Conservation (phyloP, 2,888 invertebrate species). For the Seira sanloemensis region DNA sequence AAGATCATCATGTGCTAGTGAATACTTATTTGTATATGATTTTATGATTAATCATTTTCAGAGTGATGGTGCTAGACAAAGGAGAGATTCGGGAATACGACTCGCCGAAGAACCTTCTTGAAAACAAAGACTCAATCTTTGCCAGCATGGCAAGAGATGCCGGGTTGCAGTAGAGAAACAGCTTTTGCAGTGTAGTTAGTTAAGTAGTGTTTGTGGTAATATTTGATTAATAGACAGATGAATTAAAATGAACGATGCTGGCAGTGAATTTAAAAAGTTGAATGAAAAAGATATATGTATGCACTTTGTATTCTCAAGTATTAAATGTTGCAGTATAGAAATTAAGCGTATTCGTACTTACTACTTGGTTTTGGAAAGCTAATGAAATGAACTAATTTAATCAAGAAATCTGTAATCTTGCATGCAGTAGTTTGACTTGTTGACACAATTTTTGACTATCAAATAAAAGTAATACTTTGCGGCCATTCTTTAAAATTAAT, state of each 20-base stretch:
- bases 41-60: neutral
- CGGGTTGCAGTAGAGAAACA: constrained; percentile 74
- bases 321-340: neutral
- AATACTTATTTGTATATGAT: neutral
- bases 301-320: neutral
- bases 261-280: no score
- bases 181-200: neutral
- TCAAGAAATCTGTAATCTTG: no score
- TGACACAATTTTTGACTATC: no score
- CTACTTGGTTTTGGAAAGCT: no score
- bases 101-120: constrained; percentile 75
- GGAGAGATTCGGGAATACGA: constrained; percentile 77
- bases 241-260: no score
- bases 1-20: neutral
- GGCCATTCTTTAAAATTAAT: no score
- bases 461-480: no score
- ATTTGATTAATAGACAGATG: neutral
- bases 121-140: constrained; percentile 76
- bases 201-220: neutral
- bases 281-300: no score
- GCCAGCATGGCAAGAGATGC: constrained; percentile 78
- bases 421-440: no score
- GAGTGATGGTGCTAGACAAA: constrained; percentile 76
- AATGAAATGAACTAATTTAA: no score
- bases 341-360: no score